Base-by-base conservation (phyloP, 2,888 invertebrate species). In the Hoplodrina blanda region DNA sequence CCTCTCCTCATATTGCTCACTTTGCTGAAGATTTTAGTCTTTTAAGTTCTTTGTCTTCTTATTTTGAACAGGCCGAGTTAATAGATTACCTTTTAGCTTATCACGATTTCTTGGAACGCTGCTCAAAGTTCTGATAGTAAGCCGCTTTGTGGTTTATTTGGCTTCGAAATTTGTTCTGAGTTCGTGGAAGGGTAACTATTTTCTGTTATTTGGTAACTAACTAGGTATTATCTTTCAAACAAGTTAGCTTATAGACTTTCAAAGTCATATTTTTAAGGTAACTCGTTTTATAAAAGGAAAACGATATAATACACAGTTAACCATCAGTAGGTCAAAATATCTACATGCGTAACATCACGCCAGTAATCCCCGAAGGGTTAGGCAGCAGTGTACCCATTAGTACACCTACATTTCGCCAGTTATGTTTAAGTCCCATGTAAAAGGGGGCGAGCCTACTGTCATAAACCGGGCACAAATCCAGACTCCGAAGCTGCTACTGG, bases 1-100 rank as follows among this genome's bases (percentile, higher is more conserved):
- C 73, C 67, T 72, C 62, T 78, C 71, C 77, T 85, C 81, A 84
- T 81, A 76, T 82, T 83, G 83, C 84, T 81, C 76, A 81, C 78
- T 86, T 85, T 82, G 71, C 71, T 80, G 64, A 81, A 80, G 69
- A 81, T 85, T 81, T 78, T 30, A 77, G 75, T 73, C 57, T 78
- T 80, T 86, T 70, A 76, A 67, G 65, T 67, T 80, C 65, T 75
- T 72, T 64, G 41, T 62, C 55, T 68, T 56, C 50, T 63, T 74
- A 66, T 77, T 70, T 73, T 66, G 59, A 62, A 64, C 53, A 50
- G 61, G n/a, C 55, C 37, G 41, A 60, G 74, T 59, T 74, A 73
- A 75, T 75, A 81, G 54, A 84, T 68, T 72, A 74, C 53, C 57
- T 76, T 80, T 80, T 69, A 75, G 66, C 68, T 83, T 76, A 70